Evolutionary conservation across 2,888 invertebrate species (phyloP).

Genomic region (Melipona beecheii): DNA sequence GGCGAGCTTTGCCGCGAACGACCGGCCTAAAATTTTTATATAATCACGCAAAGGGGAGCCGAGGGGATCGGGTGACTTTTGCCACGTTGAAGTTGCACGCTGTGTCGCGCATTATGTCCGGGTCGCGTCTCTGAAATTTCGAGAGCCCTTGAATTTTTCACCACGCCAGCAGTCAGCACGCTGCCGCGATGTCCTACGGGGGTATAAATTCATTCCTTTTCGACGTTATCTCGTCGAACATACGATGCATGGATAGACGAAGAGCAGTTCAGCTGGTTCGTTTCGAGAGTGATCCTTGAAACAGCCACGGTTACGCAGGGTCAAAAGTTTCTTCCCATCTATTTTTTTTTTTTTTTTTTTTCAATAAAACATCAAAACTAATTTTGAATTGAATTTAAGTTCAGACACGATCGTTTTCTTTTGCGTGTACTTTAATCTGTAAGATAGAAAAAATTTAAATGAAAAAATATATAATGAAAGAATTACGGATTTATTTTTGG

Average conservation of each 20-base stretch:
- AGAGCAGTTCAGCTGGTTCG: not conserved
- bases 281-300: not conserved
- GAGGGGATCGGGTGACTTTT: conserved; percentile 4
- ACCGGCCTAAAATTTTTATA: conserved; percentile 47
- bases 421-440: no score
- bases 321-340: no score
- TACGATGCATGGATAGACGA: not conserved
- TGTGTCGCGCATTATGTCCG: conserved; percentile 23
- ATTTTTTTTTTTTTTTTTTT: no score
- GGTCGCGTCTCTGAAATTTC: conserved; percentile 43
- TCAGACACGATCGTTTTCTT: no score
- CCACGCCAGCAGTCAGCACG: not conserved
- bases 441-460: no score
- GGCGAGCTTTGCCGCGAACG: not conserved
- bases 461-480: no score
- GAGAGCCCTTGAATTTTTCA: conserved; percentile 54
- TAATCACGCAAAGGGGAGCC: conserved; percentile 30
- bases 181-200: not conserved
- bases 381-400: no score
- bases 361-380: no score
- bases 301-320: no score
- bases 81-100: conserved; percentile 44
- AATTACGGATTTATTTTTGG: no score
- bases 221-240: conserved; percentile 15
- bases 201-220: conserved; percentile 21